Base-by-base conservation (phyloP, 2,113 vertebrate genomes). In the Aramus guarauna region DNA sequence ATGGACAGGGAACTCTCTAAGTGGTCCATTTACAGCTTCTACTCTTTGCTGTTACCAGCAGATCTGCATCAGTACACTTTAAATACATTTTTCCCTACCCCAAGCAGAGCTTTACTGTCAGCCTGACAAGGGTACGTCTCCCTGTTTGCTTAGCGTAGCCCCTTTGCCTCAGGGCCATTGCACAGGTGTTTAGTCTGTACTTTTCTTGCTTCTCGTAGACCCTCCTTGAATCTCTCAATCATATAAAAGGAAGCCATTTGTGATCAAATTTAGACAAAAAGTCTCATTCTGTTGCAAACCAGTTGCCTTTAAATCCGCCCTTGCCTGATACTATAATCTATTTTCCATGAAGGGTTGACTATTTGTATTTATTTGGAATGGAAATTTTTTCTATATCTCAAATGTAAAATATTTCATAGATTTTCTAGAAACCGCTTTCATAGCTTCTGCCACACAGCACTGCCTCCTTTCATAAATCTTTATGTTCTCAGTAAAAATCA, bases 401-500 rank as follows among this genome's bases (percentile, higher is more conserved):
- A 90, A 92, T n/a, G 29, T 67, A 85, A 86, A 95, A 47, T 81
- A 78, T 56, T 91, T 84, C 67, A 95, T 92, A 73, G 80, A 92
- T 93, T 81, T 86, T 90, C 50, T 74, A 73, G 60, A 92, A 92
- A 77, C 32, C 52, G 64, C 55, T 85, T 88, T 91, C 39, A 37
- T 55, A 69, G 73, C 88, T 96, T 85, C 74, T 96, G 89, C 68
- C 48, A 64, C 45, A 36, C 21, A 62, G 55, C 76, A 77, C 50
- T 93, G 78, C 59, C 52, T 80, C n/a, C 77, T 81, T 84, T 88
- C 75, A 85, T 97, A 94, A 96, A 94, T 96, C 78, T 91, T 96
- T 94, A 63, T 76, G 48, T 89, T 92, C 74, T 83, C 59, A 63
- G 78, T 88, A 96, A 97, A 96, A 97, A 97, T 97, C 92, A 69